These are phyloP conservation scores for Paguma larvata DNA, from an alignment of 2,797 vertebrate genomes.

Conservation along the genomic window DNA sequence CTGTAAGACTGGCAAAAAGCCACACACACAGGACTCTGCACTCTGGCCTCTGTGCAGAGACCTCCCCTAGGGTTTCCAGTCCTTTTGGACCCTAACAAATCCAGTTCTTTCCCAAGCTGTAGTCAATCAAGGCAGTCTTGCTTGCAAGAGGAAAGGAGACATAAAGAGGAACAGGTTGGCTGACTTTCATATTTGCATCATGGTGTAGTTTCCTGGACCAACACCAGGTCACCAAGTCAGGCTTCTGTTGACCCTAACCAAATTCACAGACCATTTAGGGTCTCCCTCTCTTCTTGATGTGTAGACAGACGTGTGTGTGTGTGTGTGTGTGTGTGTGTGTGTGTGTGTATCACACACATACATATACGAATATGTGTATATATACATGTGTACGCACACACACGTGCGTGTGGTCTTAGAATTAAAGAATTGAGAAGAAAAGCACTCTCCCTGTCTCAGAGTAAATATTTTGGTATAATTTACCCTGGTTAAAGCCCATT, in stretches of 20 bases:
- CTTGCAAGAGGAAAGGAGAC: background rate
- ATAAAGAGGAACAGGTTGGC: background rate
- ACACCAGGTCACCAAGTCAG: background rate
- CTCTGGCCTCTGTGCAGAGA: background rate
- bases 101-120: background rate
- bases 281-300: background rate
- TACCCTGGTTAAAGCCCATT: background rate
- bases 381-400: no score
- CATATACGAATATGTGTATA: no score
- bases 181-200: no score
- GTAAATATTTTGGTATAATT: background rate
- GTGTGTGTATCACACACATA: no score
- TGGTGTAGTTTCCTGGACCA: rapidly evolving
- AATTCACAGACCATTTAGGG: background rate
- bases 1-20: background rate
- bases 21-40: background rate
- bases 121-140: background rate
- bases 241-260: background rate
- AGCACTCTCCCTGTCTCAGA: background rate
- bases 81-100: background rate
- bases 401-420: background rate
- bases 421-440: constrained; percentile 36
- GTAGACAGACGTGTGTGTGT: background rate
- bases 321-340: rapidly evolving
- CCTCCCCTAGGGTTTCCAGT: background rate